These are phyloP conservation scores for Pseudopleuronectes americanus DNA, from an alignment of 2,797 vertebrate genomes.

Conservation along the genomic window DNA sequence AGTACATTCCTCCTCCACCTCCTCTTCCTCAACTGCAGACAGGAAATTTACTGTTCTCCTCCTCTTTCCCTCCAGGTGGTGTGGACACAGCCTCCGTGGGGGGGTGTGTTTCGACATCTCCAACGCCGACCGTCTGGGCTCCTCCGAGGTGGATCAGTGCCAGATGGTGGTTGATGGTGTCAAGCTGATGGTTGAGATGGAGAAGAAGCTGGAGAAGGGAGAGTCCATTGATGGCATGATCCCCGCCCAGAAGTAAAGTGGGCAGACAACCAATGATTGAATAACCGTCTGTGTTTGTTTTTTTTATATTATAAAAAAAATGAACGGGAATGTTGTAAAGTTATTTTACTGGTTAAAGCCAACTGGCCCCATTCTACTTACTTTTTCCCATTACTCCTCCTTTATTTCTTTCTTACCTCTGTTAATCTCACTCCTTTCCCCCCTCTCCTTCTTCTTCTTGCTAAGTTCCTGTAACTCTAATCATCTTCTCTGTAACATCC, in stretches of 20 bases:
- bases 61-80: conserved; percentile 82
- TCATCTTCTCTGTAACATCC: conserved; percentile 81
- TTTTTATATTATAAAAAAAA: conserved; percentile 70
- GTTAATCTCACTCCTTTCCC: conserved; percentile 19
- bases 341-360: conserved; percentile 56
- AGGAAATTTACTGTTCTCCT: too few relatives aligned
- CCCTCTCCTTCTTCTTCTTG: conserved; percentile 34
- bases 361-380: conserved; percentile 50
- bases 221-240: conserved; percentile 94
- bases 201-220: conserved; percentile 97
- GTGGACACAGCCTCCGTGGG: conserved; percentile 96
- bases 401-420: conserved; percentile 52
- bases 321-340: conserved; percentile 65
- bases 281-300: conserved; percentile 72
- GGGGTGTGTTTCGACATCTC: conserved; percentile 95
- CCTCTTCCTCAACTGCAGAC: too few relatives aligned
- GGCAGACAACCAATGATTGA: conserved; percentile 70
- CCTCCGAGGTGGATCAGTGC: conserved; percentile 94
- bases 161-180: conserved; percentile 97
- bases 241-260: conserved; percentile 92
- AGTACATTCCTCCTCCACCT: too few relatives aligned
- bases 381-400: conserved; percentile 38
- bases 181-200: conserved; percentile 98
- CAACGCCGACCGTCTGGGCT: conserved; percentile 95
- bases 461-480: conserved; percentile 29